Conservation (phyloP, 2,888 invertebrate species). For the Apamea epomidion region DNA sequence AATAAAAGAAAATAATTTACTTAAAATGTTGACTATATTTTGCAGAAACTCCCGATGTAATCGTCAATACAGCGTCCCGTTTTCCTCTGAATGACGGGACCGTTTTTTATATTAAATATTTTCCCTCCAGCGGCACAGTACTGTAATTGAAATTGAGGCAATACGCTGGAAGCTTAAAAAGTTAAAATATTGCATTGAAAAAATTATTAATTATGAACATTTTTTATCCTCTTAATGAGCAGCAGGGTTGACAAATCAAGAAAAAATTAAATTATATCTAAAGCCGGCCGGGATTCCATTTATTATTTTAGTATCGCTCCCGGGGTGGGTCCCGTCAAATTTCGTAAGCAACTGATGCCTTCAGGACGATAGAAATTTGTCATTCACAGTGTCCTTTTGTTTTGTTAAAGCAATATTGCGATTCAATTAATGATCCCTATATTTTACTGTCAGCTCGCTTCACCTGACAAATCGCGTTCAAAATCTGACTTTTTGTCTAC, state of each 20-base stretch:
- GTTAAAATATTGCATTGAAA: conserved; percentile 62
- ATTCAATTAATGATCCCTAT: conserved; percentile 86
- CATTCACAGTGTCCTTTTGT: conserved; percentile 84
- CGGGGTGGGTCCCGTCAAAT: conserved; percentile 73
- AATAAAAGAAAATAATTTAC: conserved; percentile 54
- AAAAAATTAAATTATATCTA: conserved; percentile 70
- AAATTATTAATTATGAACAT: conserved; percentile 50
- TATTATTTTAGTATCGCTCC: conserved; percentile 72
- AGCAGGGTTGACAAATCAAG: conserved; percentile 68
- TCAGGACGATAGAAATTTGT: conserved; percentile 81
- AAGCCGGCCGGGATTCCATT: conserved; percentile 70
- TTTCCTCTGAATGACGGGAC: conserved; percentile 56
- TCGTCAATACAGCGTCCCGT: conserved; percentile 53
- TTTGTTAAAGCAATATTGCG: conserved; percentile 85
- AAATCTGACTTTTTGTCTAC: conserved; percentile 76
- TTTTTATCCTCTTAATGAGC: conserved; percentile 56
- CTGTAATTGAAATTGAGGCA: conserved; percentile 60
- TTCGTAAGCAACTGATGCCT: conserved; percentile 81
- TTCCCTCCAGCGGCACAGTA: conserved; percentile 41
- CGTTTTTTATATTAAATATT: conserved; percentile 62
- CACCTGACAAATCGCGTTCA: conserved; percentile 80
- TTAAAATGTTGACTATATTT: conserved; percentile 56
- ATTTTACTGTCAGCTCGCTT: conserved; percentile 84
- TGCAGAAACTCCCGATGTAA: conserved; percentile 45
- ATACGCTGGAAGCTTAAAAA: conserved; percentile 46